Percentiles rank a stretch among this genome's conserved stretches.
Conservation (phyloP, 2,888 invertebrate genomes). For the Orchestes rusci region DNA sequence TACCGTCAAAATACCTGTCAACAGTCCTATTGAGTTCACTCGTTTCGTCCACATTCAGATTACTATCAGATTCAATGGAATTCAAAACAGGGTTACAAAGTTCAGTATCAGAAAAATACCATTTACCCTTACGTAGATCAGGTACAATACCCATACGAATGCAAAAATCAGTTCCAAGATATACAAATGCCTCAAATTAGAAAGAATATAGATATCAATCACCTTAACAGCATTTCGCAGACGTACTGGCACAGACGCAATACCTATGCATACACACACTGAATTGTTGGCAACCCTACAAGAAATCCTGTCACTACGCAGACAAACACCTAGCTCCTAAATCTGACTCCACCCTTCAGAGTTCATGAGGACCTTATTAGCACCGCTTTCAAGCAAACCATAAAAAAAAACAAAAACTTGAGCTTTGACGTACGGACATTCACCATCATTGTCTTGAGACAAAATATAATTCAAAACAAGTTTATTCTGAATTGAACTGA, state of each 20-base stretch:
- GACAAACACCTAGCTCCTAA: not conserved
- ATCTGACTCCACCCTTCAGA: conserved; percentile 6
- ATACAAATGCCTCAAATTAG: conserved; percentile 4
- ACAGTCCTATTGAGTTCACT: conserved; percentile 2
- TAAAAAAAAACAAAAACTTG: conserved; percentile 3
- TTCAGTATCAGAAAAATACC: conserved; percentile 6
- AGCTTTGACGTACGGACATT: conserved; percentile 4
- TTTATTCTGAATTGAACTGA: not conserved
- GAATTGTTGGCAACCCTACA: conserved; percentile 2
- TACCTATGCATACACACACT: conserved; percentile 4
- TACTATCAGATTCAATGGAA: not conserved
- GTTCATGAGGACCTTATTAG: conserved; percentile 6
- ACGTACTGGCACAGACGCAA: conserved; percentile 3
- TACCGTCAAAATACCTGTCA: conserved; percentile 2
- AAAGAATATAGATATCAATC: conserved; percentile 6
- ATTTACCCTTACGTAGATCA: conserved; percentile 3
- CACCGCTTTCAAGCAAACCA: conserved; percentile 5
- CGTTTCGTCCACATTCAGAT: not conserved
- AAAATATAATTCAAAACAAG: conserved; percentile 7
- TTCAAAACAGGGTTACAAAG: not conserved
- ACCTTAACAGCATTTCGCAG: conserved; percentile 3
- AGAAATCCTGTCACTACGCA: not conserved
- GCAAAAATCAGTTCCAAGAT: conserved; percentile 9
- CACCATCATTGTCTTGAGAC: conserved; percentile 1
- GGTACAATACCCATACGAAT: conserved; percentile 7